Evolutionary conservation across 2,113 vertebrate genomes (phyloP).

Genomic region (Phycodurus eques): DNA sequence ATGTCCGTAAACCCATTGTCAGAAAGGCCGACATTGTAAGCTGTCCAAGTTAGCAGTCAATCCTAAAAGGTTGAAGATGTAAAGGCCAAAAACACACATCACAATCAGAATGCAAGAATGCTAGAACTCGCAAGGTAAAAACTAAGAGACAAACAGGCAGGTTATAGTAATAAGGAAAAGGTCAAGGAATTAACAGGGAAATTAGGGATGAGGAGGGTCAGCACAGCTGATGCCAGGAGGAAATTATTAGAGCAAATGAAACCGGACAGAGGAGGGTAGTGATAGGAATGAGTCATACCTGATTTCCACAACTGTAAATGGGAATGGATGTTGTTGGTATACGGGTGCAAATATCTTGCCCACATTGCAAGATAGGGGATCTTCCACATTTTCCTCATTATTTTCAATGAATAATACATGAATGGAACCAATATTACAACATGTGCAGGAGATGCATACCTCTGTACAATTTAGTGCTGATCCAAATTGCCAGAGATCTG

Average conservation of each 20-base stretch:
- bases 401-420: not conserved
- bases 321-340: not conserved
- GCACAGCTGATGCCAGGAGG: no score
- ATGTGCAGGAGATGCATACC: not conserved
- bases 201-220: no score
- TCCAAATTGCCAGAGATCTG: not conserved
- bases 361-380: no score
- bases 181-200: no score
- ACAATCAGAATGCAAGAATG: no score
- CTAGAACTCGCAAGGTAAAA: no score
- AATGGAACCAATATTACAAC: not conserved
- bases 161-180: no score
- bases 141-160: no score
- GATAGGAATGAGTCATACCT: no score
- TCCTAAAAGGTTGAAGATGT: not conserved
- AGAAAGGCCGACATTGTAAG: not conserved
- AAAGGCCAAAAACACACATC: not conserved
- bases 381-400: not conserved
- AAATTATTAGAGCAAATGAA: no score
- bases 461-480: not conserved
- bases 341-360: no score
- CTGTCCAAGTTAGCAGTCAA: not conserved
- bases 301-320: not conserved
- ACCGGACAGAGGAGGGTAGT: no score
- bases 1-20: not conserved